These are phyloP conservation scores for Pseudomyrmex concolor DNA, from an alignment of 1,140 invertebrate genomes.

Conservation along the genomic window DNA sequence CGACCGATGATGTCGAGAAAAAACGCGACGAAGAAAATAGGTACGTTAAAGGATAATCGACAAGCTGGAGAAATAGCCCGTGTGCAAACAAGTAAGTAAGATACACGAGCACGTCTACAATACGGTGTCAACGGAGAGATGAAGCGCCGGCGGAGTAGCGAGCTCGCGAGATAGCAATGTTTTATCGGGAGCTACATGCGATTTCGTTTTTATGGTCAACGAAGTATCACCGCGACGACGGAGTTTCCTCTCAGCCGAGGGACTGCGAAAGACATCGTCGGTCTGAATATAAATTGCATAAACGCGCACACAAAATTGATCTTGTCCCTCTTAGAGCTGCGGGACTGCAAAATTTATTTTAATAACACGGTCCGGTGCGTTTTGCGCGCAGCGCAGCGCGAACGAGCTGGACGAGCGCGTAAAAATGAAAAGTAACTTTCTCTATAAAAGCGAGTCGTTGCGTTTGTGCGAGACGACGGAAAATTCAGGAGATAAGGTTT, in stretches of 20 bases:
- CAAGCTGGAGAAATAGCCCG: slow-evolving; percentile 32
- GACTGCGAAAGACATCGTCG: background rate
- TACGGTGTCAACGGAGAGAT: background rate
- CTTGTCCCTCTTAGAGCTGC: slow-evolving; percentile 2
- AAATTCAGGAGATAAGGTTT: slow-evolving; percentile 55
- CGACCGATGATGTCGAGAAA: too few relatives aligned
- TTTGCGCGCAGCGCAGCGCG: background rate
- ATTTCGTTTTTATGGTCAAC: slow-evolving; percentile 32
- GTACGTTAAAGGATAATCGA: slow-evolving; percentile 64
- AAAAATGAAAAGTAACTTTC: slow-evolving; percentile 37
- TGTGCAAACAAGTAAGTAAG: background rate
- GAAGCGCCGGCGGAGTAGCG: background rate
- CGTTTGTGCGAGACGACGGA: slow-evolving; percentile 29
- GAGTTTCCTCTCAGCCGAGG: background rate
- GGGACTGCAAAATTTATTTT: slow-evolving; percentile 49
- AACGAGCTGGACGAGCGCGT: slow-evolving; percentile 12
- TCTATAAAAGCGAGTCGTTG: background rate
- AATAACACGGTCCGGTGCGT: slow-evolving; percentile 34
- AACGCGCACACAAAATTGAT: slow-evolving; percentile 27
- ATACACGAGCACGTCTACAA: too few relatives aligned
- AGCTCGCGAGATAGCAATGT: background rate
- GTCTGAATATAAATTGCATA: slow-evolving; percentile 38
- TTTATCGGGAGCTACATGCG: slow-evolving; percentile 16
- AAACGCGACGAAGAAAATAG: background rate
- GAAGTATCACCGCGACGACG: slow-evolving; percentile 5